Conservation (phyloP, 1,140 invertebrate genomes). For the Pseudomyrmex pallidus region DNA sequence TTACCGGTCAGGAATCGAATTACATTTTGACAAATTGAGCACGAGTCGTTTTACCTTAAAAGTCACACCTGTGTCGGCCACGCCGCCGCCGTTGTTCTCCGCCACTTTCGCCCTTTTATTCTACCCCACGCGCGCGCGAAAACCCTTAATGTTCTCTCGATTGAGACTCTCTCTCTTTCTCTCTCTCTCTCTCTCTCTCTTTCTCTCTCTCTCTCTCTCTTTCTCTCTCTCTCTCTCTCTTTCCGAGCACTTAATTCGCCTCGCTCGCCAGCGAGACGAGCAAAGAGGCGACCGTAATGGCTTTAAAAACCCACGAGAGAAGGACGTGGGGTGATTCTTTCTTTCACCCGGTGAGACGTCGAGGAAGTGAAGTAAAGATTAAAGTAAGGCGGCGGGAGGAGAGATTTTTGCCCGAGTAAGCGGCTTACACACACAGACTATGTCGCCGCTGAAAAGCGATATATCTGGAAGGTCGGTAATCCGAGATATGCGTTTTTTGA, state of each 20-base stretch:
- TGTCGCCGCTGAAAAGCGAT: constrained; percentile 28
- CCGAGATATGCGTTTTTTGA: constrained; percentile 14
- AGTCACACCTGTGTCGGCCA: no score
- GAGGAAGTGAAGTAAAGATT: constrained; percentile 13
- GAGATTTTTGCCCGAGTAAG: constrained; percentile 68
- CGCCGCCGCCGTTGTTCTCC: no score
- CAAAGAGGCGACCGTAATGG: constrained; percentile 45
- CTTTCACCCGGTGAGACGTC: background rate
- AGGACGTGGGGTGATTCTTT: constrained; percentile 24
- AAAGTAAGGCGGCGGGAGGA: constrained; percentile 20
- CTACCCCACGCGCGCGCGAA: no score
- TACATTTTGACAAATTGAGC: no score
- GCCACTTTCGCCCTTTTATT: no score
- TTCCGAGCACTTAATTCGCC: constrained; percentile 41
- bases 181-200: no score
- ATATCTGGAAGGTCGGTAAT: constrained; percentile 5
- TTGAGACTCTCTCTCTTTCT: no score
- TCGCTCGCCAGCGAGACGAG: background rate
- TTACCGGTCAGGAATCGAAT: background rate
- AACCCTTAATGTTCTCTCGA: no score
- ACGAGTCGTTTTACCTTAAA: no score
- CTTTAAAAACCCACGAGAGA: constrained; percentile 60
- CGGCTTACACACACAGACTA: constrained; percentile 62
- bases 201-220: no score
- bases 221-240: no score